Conservation (phyloP, 2,888 invertebrate species). For the Rhyacophila evoluta region DNA sequence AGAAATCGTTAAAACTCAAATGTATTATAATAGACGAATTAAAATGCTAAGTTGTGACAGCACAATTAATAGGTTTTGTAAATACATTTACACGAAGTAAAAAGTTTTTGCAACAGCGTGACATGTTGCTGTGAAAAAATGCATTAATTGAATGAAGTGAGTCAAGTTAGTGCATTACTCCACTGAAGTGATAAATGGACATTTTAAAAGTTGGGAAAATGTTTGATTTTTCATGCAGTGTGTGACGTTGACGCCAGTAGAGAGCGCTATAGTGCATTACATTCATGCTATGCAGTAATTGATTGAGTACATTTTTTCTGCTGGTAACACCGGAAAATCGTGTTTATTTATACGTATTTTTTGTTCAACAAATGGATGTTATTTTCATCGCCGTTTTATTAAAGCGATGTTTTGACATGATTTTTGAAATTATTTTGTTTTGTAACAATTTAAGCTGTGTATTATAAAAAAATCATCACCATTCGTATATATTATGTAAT, state of each 20-base stretch:
- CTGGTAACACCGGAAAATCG: neutral
- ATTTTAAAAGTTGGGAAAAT: constrained; percentile 45
- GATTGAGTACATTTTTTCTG: constrained; percentile 30
- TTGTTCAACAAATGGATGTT: neutral
- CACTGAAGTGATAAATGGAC: constrained; percentile 48
- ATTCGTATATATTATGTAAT: too few relatives aligned
- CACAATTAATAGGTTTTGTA: neutral
- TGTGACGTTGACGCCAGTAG: constrained; percentile 50
- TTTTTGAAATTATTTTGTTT: neutral
- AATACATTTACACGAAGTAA: constrained; percentile 26
- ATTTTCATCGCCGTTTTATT: neutral
- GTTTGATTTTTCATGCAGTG: constrained; percentile 36
- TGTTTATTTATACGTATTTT: neutral
- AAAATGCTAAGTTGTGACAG: too few relatives aligned
- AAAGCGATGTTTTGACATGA: neutral
- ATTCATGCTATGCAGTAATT: constrained; percentile 37
- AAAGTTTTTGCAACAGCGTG: constrained; percentile 13
- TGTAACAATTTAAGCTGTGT: neutral
- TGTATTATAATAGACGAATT: neutral
- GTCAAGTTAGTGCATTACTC: constrained; percentile 45
- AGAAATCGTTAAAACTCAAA: neutral
- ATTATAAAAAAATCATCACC: too few relatives aligned
- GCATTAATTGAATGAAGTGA: constrained; percentile 34
- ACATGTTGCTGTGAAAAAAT: neutral
- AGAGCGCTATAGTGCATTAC: constrained; percentile 50